Evolutionary conservation across 2,113 vertebrate species (phyloP).

Genomic region (Polypterus senegalus): DNA sequence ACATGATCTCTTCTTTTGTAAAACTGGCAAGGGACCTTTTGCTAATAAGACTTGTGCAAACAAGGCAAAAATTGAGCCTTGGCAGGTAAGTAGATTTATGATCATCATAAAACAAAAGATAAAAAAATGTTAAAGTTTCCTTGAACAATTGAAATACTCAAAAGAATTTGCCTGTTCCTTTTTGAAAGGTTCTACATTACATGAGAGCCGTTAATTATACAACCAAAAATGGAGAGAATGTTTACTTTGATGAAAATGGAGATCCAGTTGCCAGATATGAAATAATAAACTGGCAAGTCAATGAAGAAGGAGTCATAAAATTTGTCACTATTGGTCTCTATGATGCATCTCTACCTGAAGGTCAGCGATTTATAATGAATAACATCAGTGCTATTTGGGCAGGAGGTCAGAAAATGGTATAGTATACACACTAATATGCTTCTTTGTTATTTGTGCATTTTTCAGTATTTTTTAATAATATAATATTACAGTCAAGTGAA

Average conservation of each 20-base stretch:
- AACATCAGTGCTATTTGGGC: constrained; percentile 29
- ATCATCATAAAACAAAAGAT: not conserved
- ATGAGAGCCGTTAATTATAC: not conserved
- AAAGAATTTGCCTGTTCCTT: not conserved
- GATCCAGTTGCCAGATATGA: not conserved
- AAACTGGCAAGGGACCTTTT: constrained; percentile 3
- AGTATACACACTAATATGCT: not conserved
- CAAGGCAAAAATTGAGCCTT: not conserved
- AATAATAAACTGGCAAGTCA: constrained; percentile 2
- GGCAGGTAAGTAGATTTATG: constrained; percentile 5
- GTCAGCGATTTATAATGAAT: constrained; percentile 24
- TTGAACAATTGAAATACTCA: not conserved
- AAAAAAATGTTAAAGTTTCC: no score
- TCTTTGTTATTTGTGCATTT: no score
- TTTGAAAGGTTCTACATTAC: not conserved
- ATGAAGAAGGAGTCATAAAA: not conserved
- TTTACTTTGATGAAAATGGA: constrained; percentile 1
- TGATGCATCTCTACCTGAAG: constrained; percentile 30
- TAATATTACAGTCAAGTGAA: no score
- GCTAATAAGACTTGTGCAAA: constrained; percentile 1
- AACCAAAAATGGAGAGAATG: not conserved
- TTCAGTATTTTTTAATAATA: no score
- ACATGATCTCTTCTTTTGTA: not conserved
- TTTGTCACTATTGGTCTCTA: constrained; percentile 13
- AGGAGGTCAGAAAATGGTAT: constrained; percentile 26